A percentile compares a stretch with the other conserved stretches of the same genome.
phyloP scores from a whole-genome alignment of 2,797 vertebrate genomes.

The Urocyon cinereoargenteus region DNA sequence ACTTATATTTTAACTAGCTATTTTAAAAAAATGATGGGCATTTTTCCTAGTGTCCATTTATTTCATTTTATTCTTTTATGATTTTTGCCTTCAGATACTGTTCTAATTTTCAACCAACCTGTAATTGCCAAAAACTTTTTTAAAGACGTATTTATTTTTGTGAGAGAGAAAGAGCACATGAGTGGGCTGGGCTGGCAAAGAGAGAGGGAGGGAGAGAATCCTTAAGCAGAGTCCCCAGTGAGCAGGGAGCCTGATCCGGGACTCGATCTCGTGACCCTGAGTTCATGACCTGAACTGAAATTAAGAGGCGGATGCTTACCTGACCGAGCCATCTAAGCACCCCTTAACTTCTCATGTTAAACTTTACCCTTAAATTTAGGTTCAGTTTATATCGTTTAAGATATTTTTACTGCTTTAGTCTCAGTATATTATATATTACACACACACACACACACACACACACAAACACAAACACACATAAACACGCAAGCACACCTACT shows the following conservation, averaged over 20 bases:
- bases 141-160: neutral
- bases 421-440: rapidly evolving
- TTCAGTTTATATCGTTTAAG: neutral
- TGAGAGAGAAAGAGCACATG: neutral
- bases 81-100: rapidly evolving
- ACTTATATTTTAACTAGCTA: neutral
- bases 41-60: neutral
- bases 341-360: neutral
- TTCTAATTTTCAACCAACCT: neutral
- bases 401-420: rapidly evolving
- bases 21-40: neutral
- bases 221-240: neutral
- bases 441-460: neutral
- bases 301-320: neutral
- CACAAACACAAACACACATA: neutral
- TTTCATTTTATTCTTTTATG: neutral
- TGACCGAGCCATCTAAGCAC: neutral
- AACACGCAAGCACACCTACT: neutral
- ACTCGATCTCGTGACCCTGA: rapidly evolving
- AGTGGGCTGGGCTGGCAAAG: neutral
- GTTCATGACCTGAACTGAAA: neutral
- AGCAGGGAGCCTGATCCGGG: neutral
- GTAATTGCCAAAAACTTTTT: neutral
- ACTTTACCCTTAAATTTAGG: neutral
- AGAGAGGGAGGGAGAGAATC: neutral